Evolutionary conservation across 2,888 invertebrate genomes (phyloP).

Genomic region (Lasioglossum villosulum): DNA sequence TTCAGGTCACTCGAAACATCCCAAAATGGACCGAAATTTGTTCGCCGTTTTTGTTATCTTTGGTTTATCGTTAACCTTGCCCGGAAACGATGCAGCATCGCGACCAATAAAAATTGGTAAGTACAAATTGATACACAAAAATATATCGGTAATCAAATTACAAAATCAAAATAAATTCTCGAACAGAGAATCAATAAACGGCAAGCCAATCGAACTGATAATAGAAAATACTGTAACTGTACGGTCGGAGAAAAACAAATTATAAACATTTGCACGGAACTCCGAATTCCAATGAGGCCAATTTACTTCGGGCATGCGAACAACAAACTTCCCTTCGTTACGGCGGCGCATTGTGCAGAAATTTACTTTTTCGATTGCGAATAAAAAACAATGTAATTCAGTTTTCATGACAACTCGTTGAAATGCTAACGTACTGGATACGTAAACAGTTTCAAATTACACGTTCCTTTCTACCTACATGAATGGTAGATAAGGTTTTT

Average conservation of each 20-base stretch:
- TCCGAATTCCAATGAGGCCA: neutral
- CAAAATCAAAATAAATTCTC: neutral
- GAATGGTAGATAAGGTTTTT: neutral
- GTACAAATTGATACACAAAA: neutral
- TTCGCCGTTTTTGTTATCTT: conserved; percentile 19
- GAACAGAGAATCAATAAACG: neutral
- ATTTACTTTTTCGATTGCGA: neutral
- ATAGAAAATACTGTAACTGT: neutral
- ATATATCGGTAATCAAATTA: neutral
- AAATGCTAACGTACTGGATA: neutral
- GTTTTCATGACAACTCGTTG: conserved; percentile 18
- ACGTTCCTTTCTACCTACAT: neutral
- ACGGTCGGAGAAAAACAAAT: neutral
- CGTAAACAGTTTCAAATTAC: conserved; percentile 5
- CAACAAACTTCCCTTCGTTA: neutral
- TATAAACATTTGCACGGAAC: neutral
- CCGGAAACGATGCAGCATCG: conserved; percentile 17
- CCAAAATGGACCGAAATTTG: conserved; percentile 27
- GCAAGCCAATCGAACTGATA: neutral
- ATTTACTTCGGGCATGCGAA: neutral
- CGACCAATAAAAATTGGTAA: conserved; percentile 60
- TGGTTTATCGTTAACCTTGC: conserved; percentile 24
- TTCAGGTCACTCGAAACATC: neutral
- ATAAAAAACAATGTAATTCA: conserved; percentile 23
- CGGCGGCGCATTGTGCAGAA: neutral